Percentiles rank a stretch among this genome's conserved stretches.
phyloP scores from a whole-genome alignment of 1,140 invertebrate genomes.

The Brachionus asplanchnoidis region DNA sequence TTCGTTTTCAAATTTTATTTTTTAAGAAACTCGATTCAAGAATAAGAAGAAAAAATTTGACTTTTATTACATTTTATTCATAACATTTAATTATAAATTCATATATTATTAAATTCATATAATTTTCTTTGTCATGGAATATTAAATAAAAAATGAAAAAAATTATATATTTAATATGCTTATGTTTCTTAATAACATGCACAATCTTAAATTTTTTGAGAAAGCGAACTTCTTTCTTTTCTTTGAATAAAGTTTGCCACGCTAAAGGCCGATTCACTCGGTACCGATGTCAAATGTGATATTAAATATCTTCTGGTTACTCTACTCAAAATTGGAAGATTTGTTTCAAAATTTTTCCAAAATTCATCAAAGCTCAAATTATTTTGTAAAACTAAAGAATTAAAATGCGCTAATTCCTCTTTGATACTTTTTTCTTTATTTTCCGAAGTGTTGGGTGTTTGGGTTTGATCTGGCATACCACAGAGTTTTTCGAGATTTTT shows the following conservation, averaged over 20 bases:
- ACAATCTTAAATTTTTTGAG: neutral
- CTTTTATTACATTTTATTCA: neutral
- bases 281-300: neutral
- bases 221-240: neutral
- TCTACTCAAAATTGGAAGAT: neutral
- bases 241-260: neutral
- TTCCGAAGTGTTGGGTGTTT: neutral
- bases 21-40: neutral
- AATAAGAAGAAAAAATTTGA: neutral
- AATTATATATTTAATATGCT: neutral
- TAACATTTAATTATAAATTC: too few species aligned
- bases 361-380: neutral
- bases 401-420: neutral
- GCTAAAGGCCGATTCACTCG: neutral
- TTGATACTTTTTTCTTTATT: neutral
- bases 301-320: neutral
- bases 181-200: neutral
- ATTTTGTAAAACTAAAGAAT: neutral
- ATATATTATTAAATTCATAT: too few species aligned
- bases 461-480: neutral
- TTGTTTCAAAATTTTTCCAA: neutral
- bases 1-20: too few species aligned
- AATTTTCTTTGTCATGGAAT: neutral
- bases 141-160: neutral
- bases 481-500: slow-evolving; percentile 12